Evolutionary conservation across 2,888 invertebrate genomes (phyloP), one percentile per base, ranked within the genome.

Genomic region (Luperina testacea): DNA sequence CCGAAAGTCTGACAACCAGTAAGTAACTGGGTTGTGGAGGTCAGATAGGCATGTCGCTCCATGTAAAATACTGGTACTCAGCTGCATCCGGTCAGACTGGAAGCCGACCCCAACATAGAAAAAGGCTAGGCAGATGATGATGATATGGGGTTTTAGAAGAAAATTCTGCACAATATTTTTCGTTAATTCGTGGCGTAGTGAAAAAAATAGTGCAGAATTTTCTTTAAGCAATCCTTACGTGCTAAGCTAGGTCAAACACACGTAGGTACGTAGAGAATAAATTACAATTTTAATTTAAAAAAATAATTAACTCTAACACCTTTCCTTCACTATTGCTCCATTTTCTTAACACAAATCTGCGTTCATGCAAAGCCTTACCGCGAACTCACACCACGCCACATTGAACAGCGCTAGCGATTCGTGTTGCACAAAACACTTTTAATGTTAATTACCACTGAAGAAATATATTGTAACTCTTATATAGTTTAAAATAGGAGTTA

Each of bases 391-490:
- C 86, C 77, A 84, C 71, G 69, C 48, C 72, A 82, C 80, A 77
- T 78, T 80, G 82, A 88, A 82, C 82, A 80, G 73, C 59, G 67
- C 78, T 65, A 82, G 81, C 78, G 75, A 83, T 88, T 88, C 84
- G 86, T 89, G 88, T 89, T 89, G 89, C 88, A 89, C 70, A 74
- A 72, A 86, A 86, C 82, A 81, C 75, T 83, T 86, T 75, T 73
- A 59, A 81, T 74, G 80, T 80, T 74, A 77, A 85, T 81, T 77
- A 71, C 71, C 11, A 17, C 4, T 51, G 0, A 11, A 32, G 1
- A 80, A 75, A n/a, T 59, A 3, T 64, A 53, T 57, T n/a, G 0
- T 53, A 20, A 61, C 45, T 51, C 51, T 80, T 86, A 81, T 38
- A 2, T 0, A 0, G 0, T 20, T 61, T 0, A 0, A 2, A 2